A percentile compares a stretch with the other conserved stretches of the same genome.
Evolutionary conservation across 30 jellyfish, hydroid and myxozoan genomes (phyloP).

Genomic region (Catostylus mosaicus): DNA sequence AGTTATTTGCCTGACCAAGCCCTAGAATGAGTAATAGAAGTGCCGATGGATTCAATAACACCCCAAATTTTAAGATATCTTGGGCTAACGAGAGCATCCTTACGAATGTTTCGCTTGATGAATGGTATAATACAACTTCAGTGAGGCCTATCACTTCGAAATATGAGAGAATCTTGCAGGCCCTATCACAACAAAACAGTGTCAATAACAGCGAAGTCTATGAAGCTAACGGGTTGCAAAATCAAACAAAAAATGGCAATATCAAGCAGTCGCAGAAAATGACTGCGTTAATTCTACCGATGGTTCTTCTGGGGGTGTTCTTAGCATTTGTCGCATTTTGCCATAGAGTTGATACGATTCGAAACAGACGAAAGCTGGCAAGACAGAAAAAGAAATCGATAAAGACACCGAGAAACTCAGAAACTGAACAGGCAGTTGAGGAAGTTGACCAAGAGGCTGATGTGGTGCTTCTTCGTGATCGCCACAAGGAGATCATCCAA

Average conservation of each 20-base stretch:
- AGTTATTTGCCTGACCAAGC: too few relatives aligned
- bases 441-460: conserved; percentile 33
- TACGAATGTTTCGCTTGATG: background rate
- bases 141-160: conserved; percentile 27
- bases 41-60: background rate
- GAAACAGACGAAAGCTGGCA: background rate
- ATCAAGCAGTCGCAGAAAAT: background rate
- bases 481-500: conserved; percentile 1
- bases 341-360: conserved; percentile 32
- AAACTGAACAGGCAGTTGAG: conserved; percentile 57
- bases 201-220: background rate
- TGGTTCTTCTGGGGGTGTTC: conserved; percentile 42
- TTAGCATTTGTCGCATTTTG: conserved; percentile 29
- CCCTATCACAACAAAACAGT: conserved; percentile 5
- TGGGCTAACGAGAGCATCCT: background rate
- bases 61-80: background rate
- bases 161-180: conserved; percentile 40
- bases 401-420: background rate
- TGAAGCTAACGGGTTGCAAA: background rate
- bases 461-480: conserved; percentile 12
- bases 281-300: conserved; percentile 38
- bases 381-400: background rate
- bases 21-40: background rate
- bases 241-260: background rate
- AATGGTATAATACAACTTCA: background rate